phyloP scores from a whole-genome alignment of 1,140 invertebrate genomes.

The Aphis gossypii region DNA sequence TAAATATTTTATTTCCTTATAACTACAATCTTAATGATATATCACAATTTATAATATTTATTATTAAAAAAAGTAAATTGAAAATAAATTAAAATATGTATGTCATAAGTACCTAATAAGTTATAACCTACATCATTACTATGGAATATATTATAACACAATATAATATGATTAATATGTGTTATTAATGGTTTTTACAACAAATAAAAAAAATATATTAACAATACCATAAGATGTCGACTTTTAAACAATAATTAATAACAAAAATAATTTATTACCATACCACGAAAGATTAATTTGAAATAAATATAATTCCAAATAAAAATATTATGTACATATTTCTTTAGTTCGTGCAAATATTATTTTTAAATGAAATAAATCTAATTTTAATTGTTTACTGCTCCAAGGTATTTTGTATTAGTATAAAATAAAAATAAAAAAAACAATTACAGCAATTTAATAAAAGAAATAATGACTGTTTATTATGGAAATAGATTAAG shows the following conservation, averaged over 20 bases:
- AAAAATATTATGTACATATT: background rate
- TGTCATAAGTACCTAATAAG: background rate
- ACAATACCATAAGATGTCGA: constrained; percentile 7
- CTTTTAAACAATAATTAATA: background rate
- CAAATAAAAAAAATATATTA: background rate
- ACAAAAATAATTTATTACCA: constrained; percentile 7
- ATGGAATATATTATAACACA: constrained; percentile 6
- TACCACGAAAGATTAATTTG: background rate
- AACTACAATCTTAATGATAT: too few species aligned
- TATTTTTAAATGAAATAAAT: constrained; percentile 1
- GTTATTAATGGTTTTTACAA: constrained; percentile 11
- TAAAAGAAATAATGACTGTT: background rate
- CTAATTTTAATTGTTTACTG: background rate
- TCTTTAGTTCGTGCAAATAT: background rate
- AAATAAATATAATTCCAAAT: background rate
- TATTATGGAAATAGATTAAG: background rate
- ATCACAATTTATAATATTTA: too few species aligned
- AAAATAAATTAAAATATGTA: background rate
- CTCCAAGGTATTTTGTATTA: background rate
- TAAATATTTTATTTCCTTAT: background rate
- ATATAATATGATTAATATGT: background rate
- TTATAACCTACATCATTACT: constrained; percentile 11
- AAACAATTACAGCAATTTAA: background rate
- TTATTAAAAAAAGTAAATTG: background rate
- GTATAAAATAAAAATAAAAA: background rate